A percentile compares a stretch with the other conserved stretches of the same genome.
phyloP scores from a whole-genome alignment of 1,140 invertebrate genomes.

The Pectinophora gossypiella region DNA sequence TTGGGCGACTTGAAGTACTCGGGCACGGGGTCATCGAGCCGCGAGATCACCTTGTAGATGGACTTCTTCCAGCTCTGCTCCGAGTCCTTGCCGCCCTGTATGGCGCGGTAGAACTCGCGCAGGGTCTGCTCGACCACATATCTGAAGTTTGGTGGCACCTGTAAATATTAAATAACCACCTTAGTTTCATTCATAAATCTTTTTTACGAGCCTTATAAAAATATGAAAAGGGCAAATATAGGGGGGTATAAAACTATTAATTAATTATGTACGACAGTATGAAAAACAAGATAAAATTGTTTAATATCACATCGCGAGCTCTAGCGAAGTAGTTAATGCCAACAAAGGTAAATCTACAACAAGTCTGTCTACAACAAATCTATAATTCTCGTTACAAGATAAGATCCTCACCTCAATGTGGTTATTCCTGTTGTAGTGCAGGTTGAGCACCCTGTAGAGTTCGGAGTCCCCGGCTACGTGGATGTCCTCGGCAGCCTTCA shows the following conservation, averaged over 20 bases:
- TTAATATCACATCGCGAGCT: too few relatives aligned
- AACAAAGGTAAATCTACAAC: too few relatives aligned
- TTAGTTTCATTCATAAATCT: too few relatives aligned
- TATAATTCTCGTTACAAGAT: too few relatives aligned
- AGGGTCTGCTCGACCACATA: slow-evolving; percentile 97
- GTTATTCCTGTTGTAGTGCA: slow-evolving; percentile 99
- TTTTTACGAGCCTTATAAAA: too few relatives aligned
- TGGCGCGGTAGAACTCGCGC: slow-evolving; percentile 98
- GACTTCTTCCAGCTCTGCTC: slow-evolving; percentile 99
- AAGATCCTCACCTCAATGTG: slow-evolving; percentile 93
- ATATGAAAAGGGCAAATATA: too few relatives aligned
- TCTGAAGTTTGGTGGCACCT: slow-evolving; percentile 98
- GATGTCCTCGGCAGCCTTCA: slow-evolving; percentile 94
- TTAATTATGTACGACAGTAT: too few relatives aligned
- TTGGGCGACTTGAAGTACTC: slow-evolving; percentile 99
- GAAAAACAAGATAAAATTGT: too few relatives aligned
- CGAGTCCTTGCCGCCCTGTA: slow-evolving; percentile 94
- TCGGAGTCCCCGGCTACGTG: slow-evolving; percentile 96
- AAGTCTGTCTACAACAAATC: too few relatives aligned
- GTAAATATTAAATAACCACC: slow-evolving; percentile 27
- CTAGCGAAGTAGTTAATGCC: too few relatives aligned
- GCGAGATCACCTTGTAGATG: slow-evolving; percentile 99
- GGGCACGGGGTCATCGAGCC: slow-evolving; percentile 98
- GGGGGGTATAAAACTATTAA: too few relatives aligned
- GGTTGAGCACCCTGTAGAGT: slow-evolving; percentile 97